Conservation (phyloP, 1,140 invertebrate genomes). For the Homalodisca vitripennis region DNA sequence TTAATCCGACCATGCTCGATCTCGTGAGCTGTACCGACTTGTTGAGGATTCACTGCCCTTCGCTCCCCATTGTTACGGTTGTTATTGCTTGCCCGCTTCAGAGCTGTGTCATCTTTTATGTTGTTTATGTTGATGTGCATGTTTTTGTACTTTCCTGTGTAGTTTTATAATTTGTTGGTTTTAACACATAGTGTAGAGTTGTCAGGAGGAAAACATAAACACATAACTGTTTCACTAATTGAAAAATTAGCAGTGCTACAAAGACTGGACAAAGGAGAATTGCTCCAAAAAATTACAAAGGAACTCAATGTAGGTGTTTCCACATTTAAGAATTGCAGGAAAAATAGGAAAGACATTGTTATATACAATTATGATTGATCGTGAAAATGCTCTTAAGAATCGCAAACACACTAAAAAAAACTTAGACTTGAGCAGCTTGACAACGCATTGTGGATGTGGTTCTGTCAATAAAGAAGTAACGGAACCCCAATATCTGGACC, state of each 20-base stretch:
- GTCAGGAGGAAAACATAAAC: background rate
- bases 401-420: constrained; percentile 21
- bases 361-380: background rate
- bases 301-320: too few relatives aligned
- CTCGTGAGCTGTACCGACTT: background rate
- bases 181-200: too few relatives aligned
- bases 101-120: background rate
- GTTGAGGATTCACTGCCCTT: background rate
- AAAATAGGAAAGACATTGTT: constrained; percentile 1
- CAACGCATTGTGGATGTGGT: too few relatives aligned
- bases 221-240: background rate
- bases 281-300: too few relatives aligned
- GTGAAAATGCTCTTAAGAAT: constrained; percentile 11
- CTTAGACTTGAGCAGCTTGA: constrained; percentile 7
- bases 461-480: constrained; percentile 17
- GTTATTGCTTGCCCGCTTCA: background rate
- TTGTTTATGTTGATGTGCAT: background rate
- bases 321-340: constrained; percentile 13
- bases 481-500: constrained; percentile 6
- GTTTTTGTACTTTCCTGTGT: too few relatives aligned
- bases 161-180: too few relatives aligned
- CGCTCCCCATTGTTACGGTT: background rate
- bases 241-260: constrained; percentile 2
- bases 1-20: too few relatives aligned
- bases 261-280: constrained; percentile 14